phyloP scores from a whole-genome alignment of 2,888 invertebrate genomes.

The Meloe dianella region DNA sequence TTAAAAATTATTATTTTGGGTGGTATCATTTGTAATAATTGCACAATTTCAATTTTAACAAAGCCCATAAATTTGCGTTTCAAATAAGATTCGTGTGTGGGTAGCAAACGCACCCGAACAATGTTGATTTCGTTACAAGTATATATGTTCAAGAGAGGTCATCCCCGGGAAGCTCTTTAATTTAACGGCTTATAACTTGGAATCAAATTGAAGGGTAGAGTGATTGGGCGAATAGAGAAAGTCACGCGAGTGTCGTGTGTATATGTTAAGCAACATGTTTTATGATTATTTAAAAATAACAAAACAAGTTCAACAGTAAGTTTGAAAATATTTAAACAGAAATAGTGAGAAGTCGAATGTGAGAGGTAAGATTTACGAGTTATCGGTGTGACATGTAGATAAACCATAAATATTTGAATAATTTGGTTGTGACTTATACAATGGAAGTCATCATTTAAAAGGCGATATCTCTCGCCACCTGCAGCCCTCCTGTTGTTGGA shows the following conservation, averaged over 20 bases:
- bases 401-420: conserved; percentile 41
- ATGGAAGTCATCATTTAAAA: conserved; percentile 45
- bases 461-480: conserved; percentile 48
- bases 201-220: conserved; percentile 56
- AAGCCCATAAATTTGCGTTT: conserved; percentile 40
- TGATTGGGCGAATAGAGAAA: conserved; percentile 36
- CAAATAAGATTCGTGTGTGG: conserved; percentile 45
- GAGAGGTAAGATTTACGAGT: conserved; percentile 33
- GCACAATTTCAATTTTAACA: conserved; percentile 27
- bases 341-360: no score
- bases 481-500: conserved; percentile 34
- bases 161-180: conserved; percentile 55
- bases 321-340: neutral
- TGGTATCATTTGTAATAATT: conserved; percentile 5
- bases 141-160: conserved; percentile 41
- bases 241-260: conserved; percentile 55
- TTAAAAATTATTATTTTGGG: neutral
- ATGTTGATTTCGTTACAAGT: conserved; percentile 44
- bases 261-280: conserved; percentile 51
- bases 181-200: conserved; percentile 60
- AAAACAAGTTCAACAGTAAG: neutral
- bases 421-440: conserved; percentile 39
- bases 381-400: conserved; percentile 33
- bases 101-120: conserved; percentile 33
- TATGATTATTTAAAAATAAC: conserved; percentile 11